Conservation (phyloP, 2,113 vertebrate genomes). For the Dipodomys stephensi region DNA sequence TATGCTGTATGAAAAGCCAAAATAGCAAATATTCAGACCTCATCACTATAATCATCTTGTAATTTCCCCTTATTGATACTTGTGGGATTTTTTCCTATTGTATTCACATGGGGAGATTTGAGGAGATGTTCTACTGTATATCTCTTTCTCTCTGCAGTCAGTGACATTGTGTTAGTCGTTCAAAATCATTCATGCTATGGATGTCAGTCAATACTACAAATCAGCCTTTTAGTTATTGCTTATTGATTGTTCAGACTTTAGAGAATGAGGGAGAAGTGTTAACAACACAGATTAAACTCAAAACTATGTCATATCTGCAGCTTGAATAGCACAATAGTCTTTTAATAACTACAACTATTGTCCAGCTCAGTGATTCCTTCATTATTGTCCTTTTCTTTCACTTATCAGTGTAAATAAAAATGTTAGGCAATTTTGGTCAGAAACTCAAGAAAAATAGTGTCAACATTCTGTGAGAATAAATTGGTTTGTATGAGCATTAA, state of each 20-base stretch:
- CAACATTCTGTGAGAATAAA: neutral
- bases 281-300: neutral
- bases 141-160: neutral
- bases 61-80: neutral
- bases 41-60: neutral
- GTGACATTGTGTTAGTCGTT: neutral
- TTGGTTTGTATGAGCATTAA: neutral
- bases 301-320: neutral
- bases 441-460: neutral
- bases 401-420: neutral
- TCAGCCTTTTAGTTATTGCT: neutral
- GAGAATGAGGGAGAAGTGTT: constrained; percentile 11
- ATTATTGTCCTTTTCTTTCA: neutral
- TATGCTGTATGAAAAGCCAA: constrained; percentile 4
- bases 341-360: neutral
- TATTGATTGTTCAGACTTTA: neutral
- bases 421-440: neutral
- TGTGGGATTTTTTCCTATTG: neutral
- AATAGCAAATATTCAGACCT: neutral
- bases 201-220: neutral
- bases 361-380: neutral
- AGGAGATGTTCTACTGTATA: neutral
- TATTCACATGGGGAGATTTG: neutral
- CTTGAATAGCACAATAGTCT: neutral
- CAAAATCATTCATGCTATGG: neutral